phyloP scores from a whole-genome alignment of 2,888 invertebrate species.

The Clitarchus hookeri region DNA sequence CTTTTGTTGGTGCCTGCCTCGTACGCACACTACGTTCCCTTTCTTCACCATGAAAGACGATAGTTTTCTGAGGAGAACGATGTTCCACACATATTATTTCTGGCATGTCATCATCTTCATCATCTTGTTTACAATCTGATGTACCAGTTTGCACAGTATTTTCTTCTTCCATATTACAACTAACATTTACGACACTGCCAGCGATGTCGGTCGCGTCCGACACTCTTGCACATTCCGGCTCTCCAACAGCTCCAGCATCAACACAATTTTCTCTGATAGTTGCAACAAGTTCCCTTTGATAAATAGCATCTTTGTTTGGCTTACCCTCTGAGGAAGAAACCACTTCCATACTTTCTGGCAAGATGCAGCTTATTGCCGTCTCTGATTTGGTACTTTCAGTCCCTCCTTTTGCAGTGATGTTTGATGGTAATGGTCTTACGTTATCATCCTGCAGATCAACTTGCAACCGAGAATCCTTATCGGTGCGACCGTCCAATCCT shows the following conservation, averaged over 20 bases:
- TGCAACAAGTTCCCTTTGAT: background rate
- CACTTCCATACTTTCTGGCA: background rate
- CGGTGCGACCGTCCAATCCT: background rate
- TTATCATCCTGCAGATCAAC: background rate
- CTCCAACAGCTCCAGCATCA: no score
- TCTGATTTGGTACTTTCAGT: background rate
- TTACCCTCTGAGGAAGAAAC: background rate
- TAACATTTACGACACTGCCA: background rate
- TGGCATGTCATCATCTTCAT: background rate
- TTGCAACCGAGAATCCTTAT: background rate
- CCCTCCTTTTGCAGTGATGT: background rate
- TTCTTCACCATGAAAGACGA: background rate
- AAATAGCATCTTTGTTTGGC: background rate
- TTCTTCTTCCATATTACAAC: background rate
- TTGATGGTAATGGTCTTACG: background rate
- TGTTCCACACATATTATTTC: slow-evolving; percentile 14
- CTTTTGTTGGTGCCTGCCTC: background rate
- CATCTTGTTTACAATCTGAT: background rate
- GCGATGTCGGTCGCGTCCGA: background rate
- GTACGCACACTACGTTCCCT: background rate
- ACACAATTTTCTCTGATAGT: background rate
- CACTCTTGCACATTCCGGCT: background rate
- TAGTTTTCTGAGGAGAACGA: background rate
- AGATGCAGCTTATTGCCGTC: background rate
- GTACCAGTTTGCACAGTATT: background rate